phyloP scores from a whole-genome alignment of 2,888 invertebrate species.

The Drosophila kuntzei region DNA sequence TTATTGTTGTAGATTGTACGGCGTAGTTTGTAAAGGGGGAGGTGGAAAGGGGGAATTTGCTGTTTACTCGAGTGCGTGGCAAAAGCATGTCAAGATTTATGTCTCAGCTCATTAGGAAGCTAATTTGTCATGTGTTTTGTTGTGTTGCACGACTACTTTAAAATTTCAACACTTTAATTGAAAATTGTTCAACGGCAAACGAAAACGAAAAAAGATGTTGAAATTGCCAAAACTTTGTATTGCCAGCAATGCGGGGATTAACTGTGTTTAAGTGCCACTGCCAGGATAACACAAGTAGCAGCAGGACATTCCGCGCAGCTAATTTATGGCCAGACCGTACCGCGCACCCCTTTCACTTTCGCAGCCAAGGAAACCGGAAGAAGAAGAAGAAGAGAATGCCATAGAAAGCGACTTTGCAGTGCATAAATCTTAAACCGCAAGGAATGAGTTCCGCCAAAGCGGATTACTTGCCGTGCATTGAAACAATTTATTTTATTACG shows the following conservation, averaged over 20 bases:
- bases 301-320: constrained; percentile 69
- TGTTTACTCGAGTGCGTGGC: constrained; percentile 57
- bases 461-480: constrained; percentile 78
- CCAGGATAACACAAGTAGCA: constrained; percentile 31
- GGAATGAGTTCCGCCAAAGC: constrained; percentile 70
- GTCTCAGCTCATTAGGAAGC: constrained; percentile 80
- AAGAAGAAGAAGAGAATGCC: too few species aligned
- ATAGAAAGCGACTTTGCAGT: constrained; percentile 71
- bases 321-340: constrained; percentile 64
- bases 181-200: constrained; percentile 48
- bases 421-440: constrained; percentile 79
- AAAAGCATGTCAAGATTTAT: constrained; percentile 79
- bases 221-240: constrained; percentile 66
- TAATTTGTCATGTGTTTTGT: constrained; percentile 77
- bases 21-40: not conserved
- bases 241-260: constrained; percentile 68
- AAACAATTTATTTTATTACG: constrained; percentile 79
- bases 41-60: not conserved
- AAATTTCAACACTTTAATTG: constrained; percentile 80
- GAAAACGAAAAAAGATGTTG: constrained; percentile 9
- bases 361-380: constrained; percentile 26
- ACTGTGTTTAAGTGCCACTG: constrained; percentile 74
- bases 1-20: constrained; percentile 45
- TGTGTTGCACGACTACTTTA: constrained; percentile 50
- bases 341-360: constrained; percentile 75